Conservation (phyloP, 2,888 invertebrate genomes). For the Pristionchus entomophagus region DNA sequence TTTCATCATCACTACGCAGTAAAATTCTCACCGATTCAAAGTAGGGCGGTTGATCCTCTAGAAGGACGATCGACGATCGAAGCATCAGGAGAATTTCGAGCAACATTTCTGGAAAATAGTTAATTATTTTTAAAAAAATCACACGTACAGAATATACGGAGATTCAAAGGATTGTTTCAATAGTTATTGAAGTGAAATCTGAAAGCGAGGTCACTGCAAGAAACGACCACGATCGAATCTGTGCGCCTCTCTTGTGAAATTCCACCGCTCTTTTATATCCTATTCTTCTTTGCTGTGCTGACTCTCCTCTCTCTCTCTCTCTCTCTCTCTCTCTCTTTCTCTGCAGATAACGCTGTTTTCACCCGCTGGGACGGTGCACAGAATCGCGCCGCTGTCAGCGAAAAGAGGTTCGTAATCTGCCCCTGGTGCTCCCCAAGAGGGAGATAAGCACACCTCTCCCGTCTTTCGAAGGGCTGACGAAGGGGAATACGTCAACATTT, state of each 20-base stretch:
- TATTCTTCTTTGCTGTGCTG: neutral
- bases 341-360: neutral
- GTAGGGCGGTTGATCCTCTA: slow-evolving; percentile 17
- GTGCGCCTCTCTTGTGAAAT: no score
- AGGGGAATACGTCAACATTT: no score
- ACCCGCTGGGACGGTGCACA: no score
- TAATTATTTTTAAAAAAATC: no score
- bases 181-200: neutral
- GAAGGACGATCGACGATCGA: slow-evolving; percentile 20
- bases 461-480: no score
- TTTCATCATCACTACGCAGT: no score
- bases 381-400: neutral
- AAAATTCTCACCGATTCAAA: neutral
- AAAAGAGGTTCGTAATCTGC: neutral
- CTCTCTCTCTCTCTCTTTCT: no score
- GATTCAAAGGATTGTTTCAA: no score
- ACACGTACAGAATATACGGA: no score
- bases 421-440: neutral
- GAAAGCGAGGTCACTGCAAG: no score
- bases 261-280: no score
- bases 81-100: slow-evolving; percentile 33
- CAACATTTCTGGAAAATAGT: neutral
- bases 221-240: no score
- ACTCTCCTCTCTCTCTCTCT: neutral
- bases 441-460: neutral